Base-by-base conservation (phyloP, 2,113 vertebrate genomes). In the Lampris megalopsis region DNA sequence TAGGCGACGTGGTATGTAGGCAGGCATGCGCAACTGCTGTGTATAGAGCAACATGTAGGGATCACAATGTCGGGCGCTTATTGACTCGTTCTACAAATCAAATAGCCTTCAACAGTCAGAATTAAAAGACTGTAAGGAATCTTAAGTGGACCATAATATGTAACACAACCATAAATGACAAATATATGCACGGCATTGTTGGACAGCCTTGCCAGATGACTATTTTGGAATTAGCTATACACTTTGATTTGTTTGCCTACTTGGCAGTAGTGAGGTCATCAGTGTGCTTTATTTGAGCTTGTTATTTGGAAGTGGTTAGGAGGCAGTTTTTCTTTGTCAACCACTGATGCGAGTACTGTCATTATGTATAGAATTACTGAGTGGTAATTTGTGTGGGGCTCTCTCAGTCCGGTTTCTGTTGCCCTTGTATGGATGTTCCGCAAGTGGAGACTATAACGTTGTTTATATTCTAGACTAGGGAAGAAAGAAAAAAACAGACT, bases 281-380 rank as follows among this genome's bases (percentile, higher is more conserved):
- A 65, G 77, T 57, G 69, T 71, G 82, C 83, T 88, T 83, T 80
- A 83, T 88, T 88, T 88, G 84, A 90, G 80, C 41, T 81, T 89
- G 83, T 91, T 86, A 77, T 77, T 89, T 89, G 90, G 89, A 92
- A 86, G 86, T 92, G 91, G 92, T 91, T 86, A 89, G 80, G 83
- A 90, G 80, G 81, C 82, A 69, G 71, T 66, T 80, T 82, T 41
- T 86, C 79, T 43, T 73, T 74, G 76, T 85, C 74, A 85, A 91
- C 86, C 91, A 85, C 91, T 88, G 65, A 90, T 69, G 83, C 89
- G 85, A 92, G 88, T 89, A 73, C 88, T 84, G 79, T 92, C 88
- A 90, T 92, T 91, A 91, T 92, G 89, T 66, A 40, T 45, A 70
- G 78, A 74, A 48, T 73, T 86, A 81, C 86, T 85, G 80, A 84